These are phyloP conservation scores for Ictalurus furcatus DNA, from an alignment of 2,113 vertebrate species.

Conservation along the genomic window DNA sequence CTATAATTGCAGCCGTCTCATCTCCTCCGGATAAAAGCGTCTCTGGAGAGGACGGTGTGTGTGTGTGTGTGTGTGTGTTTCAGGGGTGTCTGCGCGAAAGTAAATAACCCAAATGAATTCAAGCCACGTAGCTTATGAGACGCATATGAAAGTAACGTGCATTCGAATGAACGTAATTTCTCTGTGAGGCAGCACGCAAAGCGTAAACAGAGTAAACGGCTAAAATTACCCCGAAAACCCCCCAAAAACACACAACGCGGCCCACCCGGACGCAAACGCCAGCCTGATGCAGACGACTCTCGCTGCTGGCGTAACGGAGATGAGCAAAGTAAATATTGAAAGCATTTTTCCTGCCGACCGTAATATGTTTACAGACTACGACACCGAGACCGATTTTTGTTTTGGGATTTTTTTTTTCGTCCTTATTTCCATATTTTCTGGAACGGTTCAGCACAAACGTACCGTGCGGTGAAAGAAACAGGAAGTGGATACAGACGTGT, in stretches of 20 bases:
- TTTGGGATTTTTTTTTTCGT: neutral
- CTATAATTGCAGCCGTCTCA: constrained; percentile 52
- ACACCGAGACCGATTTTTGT: neutral
- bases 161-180: constrained; percentile 47
- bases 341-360: constrained; percentile 23
- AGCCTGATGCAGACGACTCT: constrained; percentile 14
- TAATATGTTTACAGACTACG: constrained; percentile 28
- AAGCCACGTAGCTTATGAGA: constrained; percentile 51
- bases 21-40: constrained; percentile 39
- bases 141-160: constrained; percentile 45
- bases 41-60: constrained; percentile 39
- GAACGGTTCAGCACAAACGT: neutral
- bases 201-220: constrained; percentile 31
- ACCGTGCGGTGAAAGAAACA: neutral
- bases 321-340: constrained; percentile 33
- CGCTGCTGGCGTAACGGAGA: constrained; percentile 15
- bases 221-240: constrained; percentile 27
- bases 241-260: constrained; percentile 6
- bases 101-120: constrained; percentile 56
- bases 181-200: constrained; percentile 26
- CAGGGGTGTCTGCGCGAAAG: constrained; percentile 43
- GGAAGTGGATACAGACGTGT: neutral
- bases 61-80: constrained; percentile 30
- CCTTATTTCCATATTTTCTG: constrained; percentile 3
- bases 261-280: constrained; percentile 31